A percentile compares a stretch with the other conserved stretches of the same genome.
Evolutionary conservation across 2,888 invertebrate species (phyloP).

Genomic region (Metallyticus violacea): DNA sequence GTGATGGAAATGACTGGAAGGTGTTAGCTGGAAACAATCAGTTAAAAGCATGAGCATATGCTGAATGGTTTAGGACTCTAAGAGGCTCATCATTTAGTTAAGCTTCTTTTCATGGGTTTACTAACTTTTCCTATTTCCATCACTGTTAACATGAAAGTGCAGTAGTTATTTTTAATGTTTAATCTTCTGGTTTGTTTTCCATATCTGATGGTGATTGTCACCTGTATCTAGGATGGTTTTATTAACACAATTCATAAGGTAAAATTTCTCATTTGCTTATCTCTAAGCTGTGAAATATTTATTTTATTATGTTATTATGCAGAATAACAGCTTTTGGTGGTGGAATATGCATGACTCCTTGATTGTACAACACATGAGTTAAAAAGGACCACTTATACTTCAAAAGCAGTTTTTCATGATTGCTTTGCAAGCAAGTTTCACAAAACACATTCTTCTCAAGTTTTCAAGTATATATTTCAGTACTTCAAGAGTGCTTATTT

Average conservation of each 20-base stretch:
- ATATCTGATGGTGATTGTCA: conserved; percentile 36
- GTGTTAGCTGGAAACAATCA: background rate
- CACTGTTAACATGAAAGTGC: conserved; percentile 8
- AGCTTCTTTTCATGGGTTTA: background rate
- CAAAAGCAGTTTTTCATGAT: background rate
- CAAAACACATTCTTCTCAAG: background rate
- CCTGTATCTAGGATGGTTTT: conserved; percentile 63
- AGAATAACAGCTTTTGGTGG: conserved; percentile 24
- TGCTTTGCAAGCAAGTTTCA: background rate
- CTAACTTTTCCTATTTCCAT: conserved; percentile 5
- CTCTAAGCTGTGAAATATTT: background rate
- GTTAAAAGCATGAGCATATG: background rate
- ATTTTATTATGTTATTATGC: background rate
- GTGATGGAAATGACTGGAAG: background rate
- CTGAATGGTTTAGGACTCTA: background rate
- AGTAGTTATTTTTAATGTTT: conserved; percentile 22
- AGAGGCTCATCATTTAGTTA: background rate
- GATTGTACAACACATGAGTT: conserved; percentile 12
- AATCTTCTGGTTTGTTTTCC: conserved; percentile 35
- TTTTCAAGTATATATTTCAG: background rate
- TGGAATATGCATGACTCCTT: conserved; percentile 28
- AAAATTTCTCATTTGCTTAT: conserved; percentile 43
- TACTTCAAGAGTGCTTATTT: no score
- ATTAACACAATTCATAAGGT: conserved; percentile 75
- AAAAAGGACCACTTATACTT: background rate